Evolutionary conservation across 2,888 invertebrate genomes (phyloP), one percentile per base, ranked within the genome.

Genomic region (Oligia fasciuncula): DNA sequence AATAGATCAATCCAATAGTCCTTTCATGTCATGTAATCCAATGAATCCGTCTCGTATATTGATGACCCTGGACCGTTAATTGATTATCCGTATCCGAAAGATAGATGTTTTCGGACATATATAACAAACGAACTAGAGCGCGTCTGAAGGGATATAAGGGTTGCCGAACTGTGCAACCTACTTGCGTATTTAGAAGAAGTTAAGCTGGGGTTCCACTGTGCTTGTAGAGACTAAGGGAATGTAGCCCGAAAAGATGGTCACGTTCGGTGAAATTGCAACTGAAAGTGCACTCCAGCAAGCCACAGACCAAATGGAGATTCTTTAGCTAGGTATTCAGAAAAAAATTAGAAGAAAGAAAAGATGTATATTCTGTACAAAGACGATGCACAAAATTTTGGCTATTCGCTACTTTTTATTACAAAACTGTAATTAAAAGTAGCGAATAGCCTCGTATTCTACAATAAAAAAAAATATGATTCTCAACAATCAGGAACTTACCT

Each of bases 81-180:
- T 90, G 90, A 88, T 90, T 91, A 90, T 90, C 84, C 88, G 88
- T 85, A 88, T 86, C 86, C 73, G 73, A 82, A 85, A 82, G 85
- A 88, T 87, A 67, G 85, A 87, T 81, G 77, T 82, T 78, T 85
- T 83, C 75, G 86, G 89, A 89, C 79, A 81, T 83, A 86, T 90
- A 89, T 90, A 89, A 87, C 79, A 80, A 40, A 72, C 69, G 82
- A 90, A 89, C 70, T 86, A 83, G 91, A 90, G 91, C 91, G 90
- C 69, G 84, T 74, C 86, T 85, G 84, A 83, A 80, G 81, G 85
- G 88, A 75, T 81, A 46, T 77, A 76, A 80, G 77, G 85, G 79
- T 81, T 84, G 80, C 76, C 77, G 78, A 87, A 85, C 77, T 84
- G 84, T 83, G 81, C 84, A 86, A 79, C 87, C 83, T 82, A 89